A percentile compares a stretch with the other conserved stretches of the same genome.
Evolutionary conservation across 2,113 vertebrate genomes (phyloP).

Genomic region (Leucopsar rothschildi): DNA sequence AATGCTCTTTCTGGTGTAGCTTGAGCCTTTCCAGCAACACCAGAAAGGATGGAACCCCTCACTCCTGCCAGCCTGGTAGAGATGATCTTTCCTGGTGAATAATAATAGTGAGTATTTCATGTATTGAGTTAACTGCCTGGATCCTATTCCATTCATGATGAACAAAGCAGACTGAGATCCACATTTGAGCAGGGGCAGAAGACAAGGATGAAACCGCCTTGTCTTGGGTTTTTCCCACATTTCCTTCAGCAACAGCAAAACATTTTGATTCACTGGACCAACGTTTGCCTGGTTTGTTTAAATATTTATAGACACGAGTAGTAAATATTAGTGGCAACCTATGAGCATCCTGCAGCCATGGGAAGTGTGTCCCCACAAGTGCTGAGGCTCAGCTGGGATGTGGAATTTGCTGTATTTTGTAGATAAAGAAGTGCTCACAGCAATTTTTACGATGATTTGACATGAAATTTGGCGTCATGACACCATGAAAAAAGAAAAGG

Average conservation of each 20-base stretch:
- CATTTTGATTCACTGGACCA: not conserved
- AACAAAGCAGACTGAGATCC: not conserved
- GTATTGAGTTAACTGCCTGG: not conserved
- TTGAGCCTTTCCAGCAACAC: not conserved
- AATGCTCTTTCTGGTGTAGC: not conserved
- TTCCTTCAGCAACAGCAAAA: not conserved
- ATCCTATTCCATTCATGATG: not conserved
- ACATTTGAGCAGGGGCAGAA: accelerated
- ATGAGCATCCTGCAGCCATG: accelerated
- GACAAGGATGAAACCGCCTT: not conserved
- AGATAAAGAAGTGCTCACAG: not conserved
- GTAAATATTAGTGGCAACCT: not conserved
- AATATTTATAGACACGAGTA: not conserved
- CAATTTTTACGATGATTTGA: not conserved
- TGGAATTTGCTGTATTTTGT: not conserved
- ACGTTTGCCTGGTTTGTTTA: not conserved
- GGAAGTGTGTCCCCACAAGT: not conserved
- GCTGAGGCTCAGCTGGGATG: not conserved
- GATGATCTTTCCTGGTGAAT: not conserved
- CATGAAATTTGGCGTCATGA: not conserved
- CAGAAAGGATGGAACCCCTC: not conserved
- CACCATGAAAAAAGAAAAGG: not conserved
- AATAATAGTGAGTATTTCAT: not conserved
- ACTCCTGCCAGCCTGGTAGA: not conserved
- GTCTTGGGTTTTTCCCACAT: not conserved